phyloP scores from a whole-genome alignment of 2,113 vertebrate genomes.

The Seriola dumerili region DNA sequence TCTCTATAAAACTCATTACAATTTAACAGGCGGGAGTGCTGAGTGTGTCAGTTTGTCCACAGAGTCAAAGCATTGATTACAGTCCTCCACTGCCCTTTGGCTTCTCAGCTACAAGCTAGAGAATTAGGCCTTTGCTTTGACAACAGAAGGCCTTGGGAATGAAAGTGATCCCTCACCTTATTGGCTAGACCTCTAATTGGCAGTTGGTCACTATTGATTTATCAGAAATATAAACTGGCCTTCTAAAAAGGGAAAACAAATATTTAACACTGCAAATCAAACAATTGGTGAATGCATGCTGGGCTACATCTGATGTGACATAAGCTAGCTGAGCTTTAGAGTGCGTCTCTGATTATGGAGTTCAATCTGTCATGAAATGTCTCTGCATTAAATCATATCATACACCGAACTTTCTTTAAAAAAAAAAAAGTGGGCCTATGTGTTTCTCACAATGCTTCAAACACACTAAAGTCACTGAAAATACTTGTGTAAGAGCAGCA shows the following conservation, averaged over 20 bases:
- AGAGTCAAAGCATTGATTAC: conserved; percentile 41
- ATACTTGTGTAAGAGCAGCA: not conserved
- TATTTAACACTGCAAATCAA: not conserved
- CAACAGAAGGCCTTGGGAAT: conserved; percentile 21
- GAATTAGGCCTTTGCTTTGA: conserved; percentile 9
- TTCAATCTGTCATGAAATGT: conserved; percentile 2
- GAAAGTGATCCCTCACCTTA: conserved; percentile 24
- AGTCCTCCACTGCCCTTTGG: conserved; percentile 28
- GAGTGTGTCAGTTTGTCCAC: conserved; percentile 50
- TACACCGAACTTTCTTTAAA: not conserved
- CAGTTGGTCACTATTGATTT: conserved; percentile 30
- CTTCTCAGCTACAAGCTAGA: conserved; percentile 32
- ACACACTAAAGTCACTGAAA: not conserved
- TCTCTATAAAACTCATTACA: conserved; percentile 71
- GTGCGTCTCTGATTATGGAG: not conserved
- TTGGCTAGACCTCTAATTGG: conserved; percentile 15
- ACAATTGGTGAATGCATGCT: conserved; percentile 11
- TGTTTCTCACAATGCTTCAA: not conserved
- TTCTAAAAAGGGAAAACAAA: conserved; percentile 46
- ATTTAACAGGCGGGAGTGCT: conserved; percentile 68
- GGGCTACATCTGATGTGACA: not conserved
- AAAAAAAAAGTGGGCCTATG: not conserved
- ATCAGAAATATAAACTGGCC: conserved; percentile 7
- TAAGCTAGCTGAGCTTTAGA: conserved; percentile 1
- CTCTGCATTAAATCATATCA: conserved; percentile 3